A percentile compares a stretch with the other conserved stretches of the same genome.
Evolutionary conservation across 2,797 vertebrate species (phyloP).

Genomic region (Myotis pilosus): DNA sequence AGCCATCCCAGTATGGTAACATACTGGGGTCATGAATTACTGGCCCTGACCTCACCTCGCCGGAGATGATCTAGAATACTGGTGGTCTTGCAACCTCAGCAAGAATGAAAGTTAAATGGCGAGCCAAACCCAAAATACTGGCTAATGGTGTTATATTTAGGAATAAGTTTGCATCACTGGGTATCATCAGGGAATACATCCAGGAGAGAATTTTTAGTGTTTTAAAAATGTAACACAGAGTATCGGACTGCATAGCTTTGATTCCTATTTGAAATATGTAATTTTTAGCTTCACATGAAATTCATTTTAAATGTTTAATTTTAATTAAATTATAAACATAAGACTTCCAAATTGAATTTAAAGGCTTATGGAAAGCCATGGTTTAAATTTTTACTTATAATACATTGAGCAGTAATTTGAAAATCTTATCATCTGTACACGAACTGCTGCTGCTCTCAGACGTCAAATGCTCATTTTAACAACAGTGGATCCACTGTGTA

Average conservation of each 20-base stretch:
- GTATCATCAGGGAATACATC: background rate
- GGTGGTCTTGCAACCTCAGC: background rate
- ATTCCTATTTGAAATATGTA: background rate
- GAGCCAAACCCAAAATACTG: background rate
- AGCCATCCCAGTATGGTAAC: background rate
- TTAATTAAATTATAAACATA: slow-evolving; percentile 16
- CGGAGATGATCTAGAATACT: background rate
- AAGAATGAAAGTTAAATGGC: background rate
- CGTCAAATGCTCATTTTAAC: background rate
- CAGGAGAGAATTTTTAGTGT: background rate
- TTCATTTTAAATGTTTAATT: slow-evolving; percentile 31
- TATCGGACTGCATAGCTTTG: background rate
- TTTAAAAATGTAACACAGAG: background rate
- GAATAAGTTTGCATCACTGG: background rate
- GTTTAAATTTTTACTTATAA: slow-evolving; percentile 21
- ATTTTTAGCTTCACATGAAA: slow-evolving; percentile 5
- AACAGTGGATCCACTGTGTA: background rate
- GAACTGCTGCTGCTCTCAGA: background rate
- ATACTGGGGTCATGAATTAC: background rate
- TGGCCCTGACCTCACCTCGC: background rate
- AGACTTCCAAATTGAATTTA: slow-evolving; percentile 2
- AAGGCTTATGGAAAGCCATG: background rate
- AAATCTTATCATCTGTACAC: background rate
- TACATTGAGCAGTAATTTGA: background rate
- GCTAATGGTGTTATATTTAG: background rate